phyloP scores from a whole-genome alignment of 2,797 vertebrate genomes.

The Ceryle rudis region DNA sequence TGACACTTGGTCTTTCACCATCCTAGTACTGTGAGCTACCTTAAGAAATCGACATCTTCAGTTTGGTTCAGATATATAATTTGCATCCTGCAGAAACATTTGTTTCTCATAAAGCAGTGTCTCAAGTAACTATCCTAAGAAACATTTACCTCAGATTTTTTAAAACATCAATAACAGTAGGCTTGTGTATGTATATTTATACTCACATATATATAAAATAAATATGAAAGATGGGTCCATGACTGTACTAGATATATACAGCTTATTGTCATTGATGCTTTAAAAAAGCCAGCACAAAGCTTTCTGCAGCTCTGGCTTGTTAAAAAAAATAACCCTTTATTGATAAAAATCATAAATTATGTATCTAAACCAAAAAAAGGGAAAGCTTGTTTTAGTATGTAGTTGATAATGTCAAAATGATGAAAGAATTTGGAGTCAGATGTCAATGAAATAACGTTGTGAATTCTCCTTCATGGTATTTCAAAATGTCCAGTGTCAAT shows the following conservation, averaged over 20 bases:
- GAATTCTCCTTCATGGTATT: not conserved
- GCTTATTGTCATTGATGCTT: not conserved
- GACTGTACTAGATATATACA: not conserved
- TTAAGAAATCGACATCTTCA: not conserved
- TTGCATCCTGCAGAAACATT: rapidly evolving
- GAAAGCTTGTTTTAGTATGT: not conserved
- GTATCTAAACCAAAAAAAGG: not conserved
- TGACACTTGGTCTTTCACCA: rapidly evolving
- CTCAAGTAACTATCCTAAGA: not conserved
- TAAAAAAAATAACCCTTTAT: not conserved
- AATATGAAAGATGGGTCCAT: not conserved
- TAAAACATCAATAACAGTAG: not conserved
- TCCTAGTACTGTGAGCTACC: not conserved
- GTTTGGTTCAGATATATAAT: not conserved
- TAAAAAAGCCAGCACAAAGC: conserved; percentile 10
- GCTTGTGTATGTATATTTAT: not conserved
- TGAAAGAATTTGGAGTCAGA: conserved; percentile 38
- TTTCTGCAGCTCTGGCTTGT: not conserved
- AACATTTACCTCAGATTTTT: not conserved
- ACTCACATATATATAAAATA: not conserved
- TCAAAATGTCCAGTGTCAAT: conserved; percentile 18
- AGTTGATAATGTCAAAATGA: conserved; percentile 22
- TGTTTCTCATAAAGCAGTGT: not conserved
- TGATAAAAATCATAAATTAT: conserved; percentile 60
- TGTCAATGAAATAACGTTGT: not conserved